Evolutionary conservation across 2,888 invertebrate species (phyloP).

Genomic region (Lasioglossum vierecki): DNA sequence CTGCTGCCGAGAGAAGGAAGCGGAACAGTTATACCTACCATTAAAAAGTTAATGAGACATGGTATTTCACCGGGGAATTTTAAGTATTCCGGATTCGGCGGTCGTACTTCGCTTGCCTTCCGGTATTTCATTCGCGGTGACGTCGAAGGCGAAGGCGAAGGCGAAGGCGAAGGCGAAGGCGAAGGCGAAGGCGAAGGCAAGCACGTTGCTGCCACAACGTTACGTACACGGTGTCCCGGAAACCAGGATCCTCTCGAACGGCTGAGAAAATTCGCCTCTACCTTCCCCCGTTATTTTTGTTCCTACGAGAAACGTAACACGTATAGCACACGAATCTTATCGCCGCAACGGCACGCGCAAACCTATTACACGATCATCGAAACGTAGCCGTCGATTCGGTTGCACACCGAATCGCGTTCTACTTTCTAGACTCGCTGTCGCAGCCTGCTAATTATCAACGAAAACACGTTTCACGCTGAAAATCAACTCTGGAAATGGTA

Average conservation of each 20-base stretch:
- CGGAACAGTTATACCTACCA: constrained; percentile 54
- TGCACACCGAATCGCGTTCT: not conserved
- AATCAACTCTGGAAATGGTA: no score
- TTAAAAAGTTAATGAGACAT: constrained; percentile 57
- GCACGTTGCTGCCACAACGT: not conserved
- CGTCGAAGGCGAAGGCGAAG: not conserved
- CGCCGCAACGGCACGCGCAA: not conserved
- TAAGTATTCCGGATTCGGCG: constrained; percentile 50
- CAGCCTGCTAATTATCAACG: not conserved
- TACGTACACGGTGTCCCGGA: not conserved
- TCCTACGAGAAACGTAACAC: not conserved
- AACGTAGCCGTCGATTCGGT: not conserved
- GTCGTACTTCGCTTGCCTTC: constrained; percentile 45
- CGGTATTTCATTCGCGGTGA: constrained; percentile 33
- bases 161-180: not conserved
- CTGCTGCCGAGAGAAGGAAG: constrained; percentile 43
- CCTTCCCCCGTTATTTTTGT: not conserved
- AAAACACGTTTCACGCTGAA: not conserved
- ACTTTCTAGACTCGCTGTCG: not conserved
- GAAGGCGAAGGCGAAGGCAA: not conserved
- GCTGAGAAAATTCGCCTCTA: not conserved
- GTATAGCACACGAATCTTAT: not conserved
- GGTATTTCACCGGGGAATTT: constrained; percentile 33
- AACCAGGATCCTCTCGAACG: not conserved
- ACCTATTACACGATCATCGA: not conserved